Evolutionary conservation across 2,113 vertebrate species (phyloP).

Genomic region (Butorides virescens): DNA sequence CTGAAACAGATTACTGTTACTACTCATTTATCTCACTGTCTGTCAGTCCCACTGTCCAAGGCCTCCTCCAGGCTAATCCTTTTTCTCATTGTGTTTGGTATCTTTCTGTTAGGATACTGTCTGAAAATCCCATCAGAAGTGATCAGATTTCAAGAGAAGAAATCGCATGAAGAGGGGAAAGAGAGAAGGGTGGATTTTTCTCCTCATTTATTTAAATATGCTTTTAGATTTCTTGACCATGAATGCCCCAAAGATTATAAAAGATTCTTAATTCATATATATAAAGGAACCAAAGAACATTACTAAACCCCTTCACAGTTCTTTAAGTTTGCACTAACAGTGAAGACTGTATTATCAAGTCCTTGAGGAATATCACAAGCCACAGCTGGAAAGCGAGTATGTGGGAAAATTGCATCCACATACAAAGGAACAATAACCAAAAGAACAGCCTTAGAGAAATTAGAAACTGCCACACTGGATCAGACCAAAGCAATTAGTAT

Average conservation of each 20-base stretch:
- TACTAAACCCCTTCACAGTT: neutral
- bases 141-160: neutral
- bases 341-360: neutral
- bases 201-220: neutral
- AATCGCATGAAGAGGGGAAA: neutral
- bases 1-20: neutral
- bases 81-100: neutral
- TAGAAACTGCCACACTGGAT: neutral
- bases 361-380: neutral
- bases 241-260: neutral
- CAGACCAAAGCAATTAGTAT: neutral
- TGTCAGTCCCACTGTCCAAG: neutral
- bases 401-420: neutral
- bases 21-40: neutral
- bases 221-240: neutral
- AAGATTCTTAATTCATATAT: neutral
- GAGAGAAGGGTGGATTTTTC: neutral
- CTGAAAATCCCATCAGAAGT: neutral
- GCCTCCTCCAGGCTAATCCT: neutral
- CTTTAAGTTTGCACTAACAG: neutral
- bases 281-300: neutral
- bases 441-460: neutral
- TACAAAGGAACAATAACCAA: neutral
- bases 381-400: accelerated
- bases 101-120: neutral